These are phyloP conservation scores for Sphaeridia pumilis DNA, from an alignment of 2,888 invertebrate genomes.

Conservation along the genomic window DNA sequence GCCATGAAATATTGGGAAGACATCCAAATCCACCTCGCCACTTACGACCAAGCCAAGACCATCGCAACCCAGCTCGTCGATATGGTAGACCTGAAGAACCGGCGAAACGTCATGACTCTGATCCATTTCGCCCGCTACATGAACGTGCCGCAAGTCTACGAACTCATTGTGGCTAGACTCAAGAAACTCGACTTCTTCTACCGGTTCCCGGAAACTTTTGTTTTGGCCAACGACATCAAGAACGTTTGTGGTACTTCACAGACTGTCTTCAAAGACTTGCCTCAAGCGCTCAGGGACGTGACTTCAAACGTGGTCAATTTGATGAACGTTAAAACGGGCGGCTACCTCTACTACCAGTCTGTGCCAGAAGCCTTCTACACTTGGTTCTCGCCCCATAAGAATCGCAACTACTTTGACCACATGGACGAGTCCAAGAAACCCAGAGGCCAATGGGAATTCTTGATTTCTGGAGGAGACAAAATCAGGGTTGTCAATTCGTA, in stretches of 20 bases:
- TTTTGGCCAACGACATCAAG: slow-evolving; percentile 2
- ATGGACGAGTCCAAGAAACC: not conserved
- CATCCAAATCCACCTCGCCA: slow-evolving; percentile 6
- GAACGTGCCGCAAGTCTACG: slow-evolving; percentile 9
- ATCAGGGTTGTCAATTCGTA: slow-evolving; percentile 5
- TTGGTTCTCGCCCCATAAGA: slow-evolving; percentile 12
- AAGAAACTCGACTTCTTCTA: not conserved
- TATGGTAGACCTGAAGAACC: not conserved
- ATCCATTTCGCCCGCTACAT: slow-evolving; percentile 3
- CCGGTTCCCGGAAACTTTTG: not conserved
- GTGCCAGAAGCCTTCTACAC: slow-evolving; percentile 8
- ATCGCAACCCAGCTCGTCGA: slow-evolving; percentile 4
- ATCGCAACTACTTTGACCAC: slow-evolving; percentile 6
- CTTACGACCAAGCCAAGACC: slow-evolving; percentile 5
- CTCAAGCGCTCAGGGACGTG: slow-evolving; percentile 2
- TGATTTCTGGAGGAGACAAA: not conserved
- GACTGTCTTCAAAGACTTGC: not conserved
- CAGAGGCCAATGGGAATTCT: slow-evolving; percentile 7
- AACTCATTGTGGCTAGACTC: not conserved
- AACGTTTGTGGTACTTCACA: slow-evolving; percentile 3
- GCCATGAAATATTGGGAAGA: slow-evolving; percentile 6
- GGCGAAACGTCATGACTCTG: slow-evolving; percentile 1
- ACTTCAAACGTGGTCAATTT: slow-evolving; percentile 3
- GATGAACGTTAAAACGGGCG: slow-evolving; percentile 1
- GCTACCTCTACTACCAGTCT: slow-evolving; percentile 10